A percentile compares a stretch with the other conserved stretches of the same genome.
These are phyloP conservation scores for Cenopis cana DNA, from an alignment of 2,888 invertebrate species.

Conservation along the genomic window DNA sequence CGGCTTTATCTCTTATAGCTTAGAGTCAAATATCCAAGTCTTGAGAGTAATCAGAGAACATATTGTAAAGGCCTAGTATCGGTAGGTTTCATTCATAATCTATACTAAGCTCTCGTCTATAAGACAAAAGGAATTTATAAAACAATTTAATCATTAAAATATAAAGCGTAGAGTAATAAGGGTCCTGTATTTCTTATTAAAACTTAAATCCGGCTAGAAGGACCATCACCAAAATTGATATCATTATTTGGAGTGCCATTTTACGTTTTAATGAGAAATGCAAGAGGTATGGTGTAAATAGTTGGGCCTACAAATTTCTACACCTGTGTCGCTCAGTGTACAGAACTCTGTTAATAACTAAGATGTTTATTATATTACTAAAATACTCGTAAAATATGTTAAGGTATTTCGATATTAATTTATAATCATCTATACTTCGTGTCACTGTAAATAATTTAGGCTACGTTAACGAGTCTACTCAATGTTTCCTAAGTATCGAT, in stretches of 20 bases:
- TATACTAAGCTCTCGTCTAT: slow-evolving; percentile 60
- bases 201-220: slow-evolving; percentile 44
- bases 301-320: slow-evolving; percentile 69
- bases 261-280: slow-evolving; percentile 50
- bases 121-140: slow-evolving; percentile 71
- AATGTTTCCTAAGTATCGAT: slow-evolving; percentile 51
- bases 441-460: slow-evolving; percentile 51
- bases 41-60: slow-evolving; percentile 48
- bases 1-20: slow-evolving; percentile 54
- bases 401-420: slow-evolving; percentile 39
- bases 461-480: slow-evolving; percentile 42
- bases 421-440: slow-evolving; percentile 33
- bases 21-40: slow-evolving; percentile 54
- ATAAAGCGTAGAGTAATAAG: slow-evolving; percentile 28
- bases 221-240: slow-evolving; percentile 29
- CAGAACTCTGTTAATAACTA: slow-evolving; percentile 43
- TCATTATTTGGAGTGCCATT: slow-evolving; percentile 44
- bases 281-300: slow-evolving; percentile 72
- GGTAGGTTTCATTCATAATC: slow-evolving; percentile 58
- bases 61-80: slow-evolving; percentile 59
- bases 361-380: slow-evolving; percentile 38
- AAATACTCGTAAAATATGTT: slow-evolving; percentile 36
- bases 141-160: slow-evolving; percentile 44
- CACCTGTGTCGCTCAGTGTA: slow-evolving; percentile 81
- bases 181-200: slow-evolving; percentile 47